Evolutionary conservation across 2,113 vertebrate species (phyloP), one percentile per base, ranked within the genome.

Genomic region (Neolamprologus sp.): DNA sequence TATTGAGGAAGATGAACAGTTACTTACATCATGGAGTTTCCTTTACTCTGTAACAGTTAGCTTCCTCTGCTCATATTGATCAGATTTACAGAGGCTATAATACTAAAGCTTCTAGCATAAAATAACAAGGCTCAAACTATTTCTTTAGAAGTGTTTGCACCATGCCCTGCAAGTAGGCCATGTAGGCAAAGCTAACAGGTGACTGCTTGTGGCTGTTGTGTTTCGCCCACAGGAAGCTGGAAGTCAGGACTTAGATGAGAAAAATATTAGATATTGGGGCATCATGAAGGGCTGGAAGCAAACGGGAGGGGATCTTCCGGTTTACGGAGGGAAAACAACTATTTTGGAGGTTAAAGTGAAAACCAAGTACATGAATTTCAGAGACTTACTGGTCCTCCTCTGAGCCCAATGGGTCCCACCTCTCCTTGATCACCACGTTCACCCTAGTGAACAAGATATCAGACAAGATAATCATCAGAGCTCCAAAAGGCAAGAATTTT

Each of bases 401-500:
- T 95, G 37, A 97, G 94, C 94, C 98, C 98, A 12, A 94, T 88
- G 14, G 97, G 97, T 87, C 98, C 98, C 30, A 96, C 94, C 93
- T 97, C 97, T 58, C 98, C 98, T 83, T 98, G 97, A 12, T 97
- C 97, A 0, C 98, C 98, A 60, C 95, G 97, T 55, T 97, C 97
- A 21, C 98, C 98, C 98, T 99, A 93, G 84, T 54, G 88, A 16
- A 87, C 0, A 54, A 21, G 68, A 79, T 30, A 28, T 26, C 45
- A 19, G 17, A 82, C 58, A 26, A 55, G 7, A 26, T 23, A 7
- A n/a, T 54, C 9, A 26, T 33, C 35, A 79, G 9, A 82, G 23
- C 26, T 51, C 5, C 9, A 81, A 7, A 4, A 57, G 26, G 6
- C 19, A 21, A 23, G 2, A 8, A 11, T 45, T 2, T 80, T 58